Evolutionary conservation across 2,797 vertebrate genomes (phyloP).

Genomic region (Chelmon rostratus): DNA sequence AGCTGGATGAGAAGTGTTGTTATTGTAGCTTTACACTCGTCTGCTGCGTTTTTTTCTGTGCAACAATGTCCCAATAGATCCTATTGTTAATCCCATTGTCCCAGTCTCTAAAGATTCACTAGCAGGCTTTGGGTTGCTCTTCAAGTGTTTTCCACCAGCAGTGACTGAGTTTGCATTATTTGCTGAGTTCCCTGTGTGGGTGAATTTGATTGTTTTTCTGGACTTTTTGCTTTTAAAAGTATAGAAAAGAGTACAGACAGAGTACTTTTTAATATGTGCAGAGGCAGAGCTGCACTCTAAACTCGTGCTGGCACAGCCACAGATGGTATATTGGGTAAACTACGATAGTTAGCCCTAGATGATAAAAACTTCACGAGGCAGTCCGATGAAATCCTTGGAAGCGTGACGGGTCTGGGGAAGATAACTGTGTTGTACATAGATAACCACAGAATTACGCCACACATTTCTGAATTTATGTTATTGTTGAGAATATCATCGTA

Average conservation of each 20-base stretch:
- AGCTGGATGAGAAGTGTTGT: constrained; percentile 35
- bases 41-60: constrained; percentile 8
- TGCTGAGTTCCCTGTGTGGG: not conserved
- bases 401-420: not conserved
- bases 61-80: constrained; percentile 13
- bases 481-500: too few species aligned
- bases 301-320: not conserved
- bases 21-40: constrained; percentile 46
- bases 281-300: not conserved
- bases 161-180: not conserved
- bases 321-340: not conserved
- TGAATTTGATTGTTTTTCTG: not conserved
- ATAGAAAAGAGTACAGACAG: not conserved
- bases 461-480: too few species aligned
- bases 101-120: constrained; percentile 16
- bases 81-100: constrained; percentile 3
- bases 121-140: not conserved
- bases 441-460: not conserved
- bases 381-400: not conserved
- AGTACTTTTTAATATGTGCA: not conserved
- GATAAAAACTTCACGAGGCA: not conserved
- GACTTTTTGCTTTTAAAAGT: not conserved
- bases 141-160: not conserved
- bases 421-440: not conserved
- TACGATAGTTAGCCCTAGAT: not conserved